These are phyloP conservation scores for Halictus ligatus DNA, from an alignment of 2,888 invertebrate genomes.

Conservation along the genomic window DNA sequence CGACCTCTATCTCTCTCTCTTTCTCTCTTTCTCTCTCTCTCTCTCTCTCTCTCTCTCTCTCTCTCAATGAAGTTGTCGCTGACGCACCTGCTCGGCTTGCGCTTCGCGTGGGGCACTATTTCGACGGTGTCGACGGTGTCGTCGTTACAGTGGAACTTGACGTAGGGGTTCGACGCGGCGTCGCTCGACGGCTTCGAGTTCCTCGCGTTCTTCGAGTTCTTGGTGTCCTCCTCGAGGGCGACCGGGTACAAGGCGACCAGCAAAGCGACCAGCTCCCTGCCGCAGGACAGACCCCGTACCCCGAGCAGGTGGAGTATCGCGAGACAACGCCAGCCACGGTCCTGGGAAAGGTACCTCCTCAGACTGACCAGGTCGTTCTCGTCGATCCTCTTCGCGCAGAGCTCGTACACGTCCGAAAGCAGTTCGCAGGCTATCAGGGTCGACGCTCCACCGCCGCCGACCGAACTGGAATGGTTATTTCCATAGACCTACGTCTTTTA, in stretches of 20 bases:
- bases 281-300: constrained; percentile 87
- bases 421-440: constrained; percentile 88
- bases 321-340: constrained; percentile 88
- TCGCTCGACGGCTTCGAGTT: neutral
- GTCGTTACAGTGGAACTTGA: constrained; percentile 77
- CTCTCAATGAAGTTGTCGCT: neutral
- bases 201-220: constrained; percentile 18
- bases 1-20: neutral
- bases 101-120: constrained; percentile 77
- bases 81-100: constrained; percentile 43
- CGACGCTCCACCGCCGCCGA: constrained; percentile 87
- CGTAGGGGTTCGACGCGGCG: constrained; percentile 73
- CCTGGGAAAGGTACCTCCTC: constrained; percentile 86
- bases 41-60: neutral
- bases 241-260: constrained; percentile 86
- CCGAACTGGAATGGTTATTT: constrained; percentile 65
- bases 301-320: constrained; percentile 87
- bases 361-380: constrained; percentile 84
- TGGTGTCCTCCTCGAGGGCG: constrained; percentile 60
- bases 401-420: constrained; percentile 87
- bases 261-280: constrained; percentile 87
- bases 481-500: constrained; percentile 32
- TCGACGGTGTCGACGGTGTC: constrained; percentile 79
- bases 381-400: constrained; percentile 81
- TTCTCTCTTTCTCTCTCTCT: neutral